Conservation (phyloP, 2,888 invertebrate genomes). For the Pollenia angustigena region DNA sequence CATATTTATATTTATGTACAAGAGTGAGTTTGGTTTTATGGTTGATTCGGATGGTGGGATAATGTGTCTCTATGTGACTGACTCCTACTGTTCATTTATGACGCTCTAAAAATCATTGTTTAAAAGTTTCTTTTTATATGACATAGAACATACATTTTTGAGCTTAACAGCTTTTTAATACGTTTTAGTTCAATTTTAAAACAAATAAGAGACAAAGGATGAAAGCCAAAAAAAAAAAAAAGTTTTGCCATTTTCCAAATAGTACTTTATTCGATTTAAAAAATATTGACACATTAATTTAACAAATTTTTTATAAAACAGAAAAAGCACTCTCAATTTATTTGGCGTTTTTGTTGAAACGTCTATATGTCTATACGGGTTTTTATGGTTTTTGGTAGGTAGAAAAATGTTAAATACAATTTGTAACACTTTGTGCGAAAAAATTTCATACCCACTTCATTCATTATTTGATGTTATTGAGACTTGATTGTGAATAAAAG, state of each 20-base stretch:
- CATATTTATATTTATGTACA: no score
- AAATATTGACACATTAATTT: slow-evolving; percentile 22
- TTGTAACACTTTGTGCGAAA: no score
- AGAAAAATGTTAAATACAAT: no score
- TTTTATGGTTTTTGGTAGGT: background rate
- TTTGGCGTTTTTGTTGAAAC: no score
- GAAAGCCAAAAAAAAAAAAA: background rate
- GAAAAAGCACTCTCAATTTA: background rate
- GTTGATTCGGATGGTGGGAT: background rate
- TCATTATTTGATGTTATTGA: no score
- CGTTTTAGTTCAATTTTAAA: slow-evolving; percentile 20
- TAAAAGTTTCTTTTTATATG: slow-evolving; percentile 12
- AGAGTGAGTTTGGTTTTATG: background rate
- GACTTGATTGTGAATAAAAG: no score
- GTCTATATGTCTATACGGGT: background rate
- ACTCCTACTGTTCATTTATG: slow-evolving; percentile 10
- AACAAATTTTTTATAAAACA: background rate
- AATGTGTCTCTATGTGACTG: background rate
- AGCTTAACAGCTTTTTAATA: slow-evolving; percentile 39
- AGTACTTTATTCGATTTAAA: background rate
- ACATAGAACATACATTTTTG: slow-evolving; percentile 3
- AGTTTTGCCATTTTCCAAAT: slow-evolving; percentile 10
- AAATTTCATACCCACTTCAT: no score
- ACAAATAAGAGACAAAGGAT: background rate
- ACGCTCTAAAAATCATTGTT: slow-evolving; percentile 5